Evolutionary conservation across 2,888 invertebrate genomes (phyloP), one percentile per base, ranked within the genome.

Genomic region (Apodemia mormo): DNA sequence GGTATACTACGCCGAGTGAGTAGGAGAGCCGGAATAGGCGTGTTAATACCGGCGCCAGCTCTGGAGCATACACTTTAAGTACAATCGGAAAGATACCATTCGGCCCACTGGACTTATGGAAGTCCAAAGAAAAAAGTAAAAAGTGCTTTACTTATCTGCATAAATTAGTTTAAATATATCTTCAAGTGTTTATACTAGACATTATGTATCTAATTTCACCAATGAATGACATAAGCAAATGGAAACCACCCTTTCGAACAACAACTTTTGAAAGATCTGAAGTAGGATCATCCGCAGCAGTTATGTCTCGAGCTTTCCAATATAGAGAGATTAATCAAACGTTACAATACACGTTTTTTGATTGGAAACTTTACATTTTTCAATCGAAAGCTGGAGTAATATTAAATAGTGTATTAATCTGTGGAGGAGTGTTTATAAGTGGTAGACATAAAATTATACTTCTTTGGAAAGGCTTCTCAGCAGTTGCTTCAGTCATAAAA

Each of bases 131-230:
- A n/a, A n/a, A n/a, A n/a, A n/a, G n/a, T n/a, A n/a, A n/a, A n/a
- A n/a, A n/a, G n/a, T n/a, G n/a, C n/a, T n/a, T n/a, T n/a, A n/a
- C n/a, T n/a, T n/a, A n/a, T 65, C 43, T 29, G 73, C 74, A 71
- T 81, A 85, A 68, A 82, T 79, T 10, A 45, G n/a, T 58, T 68
- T 43, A 1, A 80, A 68, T 4, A 75, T 69, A 72, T 86, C 82
- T 75, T 81, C 80, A n/a, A 87, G 43, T 12, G 80, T 86, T 86
- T 73, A 84, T 87, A 70, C 85, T 84, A 67, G 74, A 71, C 86
- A 88, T 75, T n/a, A 84, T 81, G 67, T 82, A 80, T 8, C 76
- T 71, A 29, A 81, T 81, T 76, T 88, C 71, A 70, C 84, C 83
- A 22, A 86, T 64, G 74, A 81, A 88, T 0, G 82, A 85, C 83